phyloP scores from a whole-genome alignment of 1,140 invertebrate species.

The Euglossa dilemma region DNA sequence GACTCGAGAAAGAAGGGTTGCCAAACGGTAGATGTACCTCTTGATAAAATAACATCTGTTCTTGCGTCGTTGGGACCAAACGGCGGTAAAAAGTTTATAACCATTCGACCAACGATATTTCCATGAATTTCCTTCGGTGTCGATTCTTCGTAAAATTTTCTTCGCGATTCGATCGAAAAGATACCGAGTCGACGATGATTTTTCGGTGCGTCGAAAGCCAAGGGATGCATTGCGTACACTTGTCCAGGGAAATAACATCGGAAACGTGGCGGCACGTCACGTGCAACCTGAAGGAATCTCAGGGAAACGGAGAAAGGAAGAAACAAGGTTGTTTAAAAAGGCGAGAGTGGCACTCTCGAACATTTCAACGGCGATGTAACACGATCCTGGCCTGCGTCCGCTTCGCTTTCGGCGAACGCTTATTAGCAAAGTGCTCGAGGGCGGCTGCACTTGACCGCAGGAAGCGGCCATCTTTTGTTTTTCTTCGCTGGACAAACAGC shows the following conservation, averaged over 20 bases:
- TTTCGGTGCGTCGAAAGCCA: not conserved
- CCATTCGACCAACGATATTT: too few species aligned
- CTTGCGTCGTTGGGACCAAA: constrained; percentile 17
- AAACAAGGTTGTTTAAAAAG: constrained; percentile 61
- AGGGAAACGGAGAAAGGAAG: not conserved
- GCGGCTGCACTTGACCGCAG: constrained; percentile 76
- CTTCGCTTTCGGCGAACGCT: constrained; percentile 63
- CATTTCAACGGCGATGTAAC: constrained; percentile 63
- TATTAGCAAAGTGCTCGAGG: constrained; percentile 73
- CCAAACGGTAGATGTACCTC: constrained; percentile 42
- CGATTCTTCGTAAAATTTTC: too few species aligned
- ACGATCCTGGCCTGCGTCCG: constrained; percentile 68
- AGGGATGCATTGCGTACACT: not conserved
- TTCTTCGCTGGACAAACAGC: constrained; percentile 29
- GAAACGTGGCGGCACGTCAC: not conserved
- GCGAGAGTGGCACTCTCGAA: constrained; percentile 55
- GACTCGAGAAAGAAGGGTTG: constrained; percentile 54
- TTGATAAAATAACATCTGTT: constrained; percentile 63
- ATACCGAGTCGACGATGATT: not conserved
- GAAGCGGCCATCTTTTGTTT: constrained; percentile 63
- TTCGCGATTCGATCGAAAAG: too few species aligned
- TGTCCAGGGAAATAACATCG: not conserved
- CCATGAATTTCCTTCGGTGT: too few species aligned
- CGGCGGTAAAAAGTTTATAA: not conserved
- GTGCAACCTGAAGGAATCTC: constrained; percentile 20